Evolutionary conservation across 2,113 vertebrate species (phyloP).

Genomic region (Onychostoma macrolepis): DNA sequence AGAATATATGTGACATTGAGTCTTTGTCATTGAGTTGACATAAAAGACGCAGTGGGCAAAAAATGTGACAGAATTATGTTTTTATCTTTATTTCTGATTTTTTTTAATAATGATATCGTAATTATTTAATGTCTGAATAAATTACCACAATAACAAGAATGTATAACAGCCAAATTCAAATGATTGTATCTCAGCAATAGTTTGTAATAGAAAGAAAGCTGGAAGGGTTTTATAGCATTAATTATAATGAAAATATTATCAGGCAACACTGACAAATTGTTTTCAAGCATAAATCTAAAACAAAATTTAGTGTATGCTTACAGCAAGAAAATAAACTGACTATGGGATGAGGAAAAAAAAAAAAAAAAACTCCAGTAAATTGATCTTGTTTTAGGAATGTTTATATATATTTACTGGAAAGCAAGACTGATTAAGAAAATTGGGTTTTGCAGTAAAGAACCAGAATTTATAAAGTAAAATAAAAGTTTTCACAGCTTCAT

Average conservation of each 20-base stretch:
- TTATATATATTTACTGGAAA: background rate
- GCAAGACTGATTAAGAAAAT: background rate
- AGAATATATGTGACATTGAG: background rate
- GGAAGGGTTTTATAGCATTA: background rate
- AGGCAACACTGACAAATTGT: background rate
- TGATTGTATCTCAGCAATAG: background rate
- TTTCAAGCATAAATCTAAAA: background rate
- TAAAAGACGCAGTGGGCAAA: background rate
- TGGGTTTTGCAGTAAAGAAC: background rate
- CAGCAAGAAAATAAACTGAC: background rate
- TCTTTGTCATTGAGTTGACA: background rate
- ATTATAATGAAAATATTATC: background rate
- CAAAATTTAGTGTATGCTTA: background rate
- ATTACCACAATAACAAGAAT: background rate
- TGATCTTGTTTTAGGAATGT: background rate
- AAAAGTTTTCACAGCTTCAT: background rate
- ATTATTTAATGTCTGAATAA: background rate
- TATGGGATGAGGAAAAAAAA: background rate
- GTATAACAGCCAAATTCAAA: background rate
- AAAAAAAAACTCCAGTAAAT: background rate
- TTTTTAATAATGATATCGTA: background rate
- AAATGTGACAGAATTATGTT: background rate
- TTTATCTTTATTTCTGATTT: background rate
- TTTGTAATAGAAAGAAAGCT: background rate
- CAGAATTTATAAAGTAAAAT: background rate